Percentiles rank a stretch among this genome's conserved stretches.
Conservation (phyloP, 2,888 invertebrate species). For the Odontomyia ornata region DNA sequence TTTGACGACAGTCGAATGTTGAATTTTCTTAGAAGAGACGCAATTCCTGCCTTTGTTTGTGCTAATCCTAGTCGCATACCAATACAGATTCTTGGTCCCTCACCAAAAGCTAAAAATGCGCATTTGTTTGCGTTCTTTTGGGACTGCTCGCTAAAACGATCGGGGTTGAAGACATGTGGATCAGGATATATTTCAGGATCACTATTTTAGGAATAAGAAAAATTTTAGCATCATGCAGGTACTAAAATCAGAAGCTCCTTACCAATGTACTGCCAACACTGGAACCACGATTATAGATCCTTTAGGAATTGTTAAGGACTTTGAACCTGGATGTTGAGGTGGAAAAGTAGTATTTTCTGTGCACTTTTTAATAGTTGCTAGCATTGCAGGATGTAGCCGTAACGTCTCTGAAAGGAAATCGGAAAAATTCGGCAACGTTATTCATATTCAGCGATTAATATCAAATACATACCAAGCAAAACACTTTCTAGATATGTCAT, state of each 20-base stretch:
- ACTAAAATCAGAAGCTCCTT: neutral
- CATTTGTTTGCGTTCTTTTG: slow-evolving; percentile 31
- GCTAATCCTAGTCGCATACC: slow-evolving; percentile 49
- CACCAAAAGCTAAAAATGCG: slow-evolving; percentile 47
- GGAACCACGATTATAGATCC: slow-evolving; percentile 34
- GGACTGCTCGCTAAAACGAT: slow-evolving; percentile 40
- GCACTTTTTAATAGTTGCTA: slow-evolving; percentile 27
- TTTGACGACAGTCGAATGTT: slow-evolving; percentile 41
- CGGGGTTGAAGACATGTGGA: slow-evolving; percentile 47
- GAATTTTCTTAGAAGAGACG: slow-evolving; percentile 46
- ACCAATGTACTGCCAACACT: slow-evolving; percentile 33
- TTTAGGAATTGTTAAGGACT: neutral
- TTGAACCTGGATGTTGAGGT: slow-evolving; percentile 38
- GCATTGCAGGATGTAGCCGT: slow-evolving; percentile 34
- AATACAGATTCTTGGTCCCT: slow-evolving; percentile 48
- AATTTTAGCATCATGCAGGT: neutral
- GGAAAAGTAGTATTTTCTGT: slow-evolving; percentile 27
- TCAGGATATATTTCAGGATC: slow-evolving; percentile 46
- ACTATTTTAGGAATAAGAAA: slow-evolving; percentile 30
- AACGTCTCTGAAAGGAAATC: slow-evolving; percentile 32
- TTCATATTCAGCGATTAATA: neutral
- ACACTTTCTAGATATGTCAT: slow-evolving; percentile 34
- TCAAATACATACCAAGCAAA: slow-evolving; percentile 12
- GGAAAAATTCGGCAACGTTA: neutral
- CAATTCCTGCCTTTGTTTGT: slow-evolving; percentile 48